A percentile compares a stretch with the other conserved stretches of the same genome.
Evolutionary conservation across 2,888 invertebrate species (phyloP).

Genomic region (Caenorhabditis zanzibari): DNA sequence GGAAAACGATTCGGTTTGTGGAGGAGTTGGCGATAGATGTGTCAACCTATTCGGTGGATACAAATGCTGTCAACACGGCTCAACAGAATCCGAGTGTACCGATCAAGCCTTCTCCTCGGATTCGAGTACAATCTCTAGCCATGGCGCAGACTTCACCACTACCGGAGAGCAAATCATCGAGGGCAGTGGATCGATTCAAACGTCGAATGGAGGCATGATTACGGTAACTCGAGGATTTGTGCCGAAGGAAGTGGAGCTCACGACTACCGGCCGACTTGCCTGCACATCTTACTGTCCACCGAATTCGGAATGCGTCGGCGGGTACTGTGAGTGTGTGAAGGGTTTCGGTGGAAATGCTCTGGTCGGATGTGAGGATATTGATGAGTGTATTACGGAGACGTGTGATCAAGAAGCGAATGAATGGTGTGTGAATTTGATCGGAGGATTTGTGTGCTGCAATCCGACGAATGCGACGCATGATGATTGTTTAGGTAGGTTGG

Average conservation of each 20-base stretch:
- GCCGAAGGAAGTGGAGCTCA: slow-evolving; percentile 53
- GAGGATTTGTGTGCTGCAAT: slow-evolving; percentile 82
- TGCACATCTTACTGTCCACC: slow-evolving; percentile 77
- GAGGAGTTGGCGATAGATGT: slow-evolving; percentile 80
- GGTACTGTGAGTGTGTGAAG: slow-evolving; percentile 75
- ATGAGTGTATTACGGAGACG: slow-evolving; percentile 71
- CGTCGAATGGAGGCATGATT: slow-evolving; percentile 55
- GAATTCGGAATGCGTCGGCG: slow-evolving; percentile 77
- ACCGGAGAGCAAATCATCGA: slow-evolving; percentile 57
- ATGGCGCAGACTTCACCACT: slow-evolving; percentile 58
- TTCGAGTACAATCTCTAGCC: slow-evolving; percentile 43
- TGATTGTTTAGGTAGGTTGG: slow-evolving; percentile 66
- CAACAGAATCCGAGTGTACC: slow-evolving; percentile 74
- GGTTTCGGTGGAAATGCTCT: slow-evolving; percentile 79
- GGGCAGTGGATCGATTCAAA: slow-evolving; percentile 50
- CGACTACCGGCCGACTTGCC: slow-evolving; percentile 54
- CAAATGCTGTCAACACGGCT: slow-evolving; percentile 76
- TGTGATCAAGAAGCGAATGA: slow-evolving; percentile 71
- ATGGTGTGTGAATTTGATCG: slow-evolving; percentile 82
- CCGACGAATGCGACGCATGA: slow-evolving; percentile 67
- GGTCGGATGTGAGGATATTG: slow-evolving; percentile 76
- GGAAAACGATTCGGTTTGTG: slow-evolving; percentile 72
- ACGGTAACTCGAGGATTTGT: slow-evolving; percentile 51
- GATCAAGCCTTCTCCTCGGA: slow-evolving; percentile 57
- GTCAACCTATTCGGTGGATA: slow-evolving; percentile 78